Evolutionary conservation across 2,888 invertebrate species (phyloP).

Genomic region (Belgica antarctica): DNA sequence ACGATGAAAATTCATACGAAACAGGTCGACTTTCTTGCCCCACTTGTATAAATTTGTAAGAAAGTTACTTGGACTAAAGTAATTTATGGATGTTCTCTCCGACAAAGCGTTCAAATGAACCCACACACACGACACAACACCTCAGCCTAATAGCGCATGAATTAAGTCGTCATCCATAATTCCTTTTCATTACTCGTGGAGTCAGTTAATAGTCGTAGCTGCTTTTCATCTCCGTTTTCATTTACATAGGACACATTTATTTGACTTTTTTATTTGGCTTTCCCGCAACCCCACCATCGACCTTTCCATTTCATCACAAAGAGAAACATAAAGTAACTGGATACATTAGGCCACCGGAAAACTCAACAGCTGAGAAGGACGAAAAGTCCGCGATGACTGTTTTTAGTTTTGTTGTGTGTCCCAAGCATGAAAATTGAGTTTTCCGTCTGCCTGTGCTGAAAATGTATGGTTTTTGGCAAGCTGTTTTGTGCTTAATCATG

Average conservation of each 20-base stretch:
- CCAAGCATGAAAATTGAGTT: constrained; percentile 14
- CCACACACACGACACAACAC: neutral
- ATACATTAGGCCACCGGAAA: neutral
- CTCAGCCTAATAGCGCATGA: neutral
- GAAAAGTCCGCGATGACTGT: too few species aligned
- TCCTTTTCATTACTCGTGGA: too few species aligned
- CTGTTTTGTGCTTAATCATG: constrained; percentile 40
- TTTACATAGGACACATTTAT: neutral
- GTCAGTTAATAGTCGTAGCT: neutral
- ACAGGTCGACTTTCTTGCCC: too few species aligned
- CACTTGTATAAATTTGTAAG: too few species aligned
- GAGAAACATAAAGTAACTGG: neutral
- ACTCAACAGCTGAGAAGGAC: neutral
- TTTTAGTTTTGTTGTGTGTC: neutral
- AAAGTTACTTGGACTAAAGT: too few species aligned
- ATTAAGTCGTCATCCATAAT: neutral
- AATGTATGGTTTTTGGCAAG: constrained; percentile 22
- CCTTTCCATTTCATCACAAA: neutral
- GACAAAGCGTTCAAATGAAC: too few species aligned
- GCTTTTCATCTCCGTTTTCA: neutral
- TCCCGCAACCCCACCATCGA: neutral
- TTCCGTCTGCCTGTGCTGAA: constrained; percentile 4
- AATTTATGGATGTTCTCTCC: too few species aligned
- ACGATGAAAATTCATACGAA: too few species aligned
- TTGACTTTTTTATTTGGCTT: neutral